Evolutionary conservation across 2,888 invertebrate species (phyloP), one percentile per base, ranked within the genome.

Genomic region (Acanthopleura granulata): DNA sequence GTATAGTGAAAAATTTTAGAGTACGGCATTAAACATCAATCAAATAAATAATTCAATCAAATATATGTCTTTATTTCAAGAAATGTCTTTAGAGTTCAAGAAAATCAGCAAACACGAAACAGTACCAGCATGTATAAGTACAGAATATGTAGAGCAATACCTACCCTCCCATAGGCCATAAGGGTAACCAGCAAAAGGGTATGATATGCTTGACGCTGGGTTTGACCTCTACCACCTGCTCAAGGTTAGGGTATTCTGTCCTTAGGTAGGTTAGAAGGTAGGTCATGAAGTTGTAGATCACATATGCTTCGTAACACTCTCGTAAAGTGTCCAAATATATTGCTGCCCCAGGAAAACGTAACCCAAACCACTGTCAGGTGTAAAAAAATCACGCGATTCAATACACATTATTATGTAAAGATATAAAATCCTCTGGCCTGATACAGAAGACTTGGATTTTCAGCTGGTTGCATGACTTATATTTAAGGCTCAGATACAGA

Each of bases 301-400:
- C 98, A 92, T 97, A 98, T 0, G 97, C 98, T 92, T 98, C 98
- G 89, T 98, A 98, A 89, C 97, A 98, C 92, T 98, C 98, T 89
- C 98, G 93, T 73, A 96, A 91, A 83, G 96, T 96, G 91, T 98
- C 97, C 87, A 97, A 94, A 89, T 97, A 98, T 82, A 98, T 96
- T 62, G 97, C 95, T 84, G 95, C 94, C 82, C 94, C 93, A 0
- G 97, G 96, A 89, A 95, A 97, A 73, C 95, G 92, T 78, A 98
- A 91, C 1, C 97, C 97, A 84, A 97, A 92, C 96, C 96, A 97
- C 94, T 94, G 89, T 62, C 89, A 90, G 76, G 49, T 57, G 57
- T n/a, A 57, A 57, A 57, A 40, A 40, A n/a, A 40, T 3, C 4
- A 40, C 40, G 4, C 9, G 40, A 3, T 6, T 40, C 40, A 40